Evolutionary conservation across 2,888 invertebrate genomes (phyloP), one percentile per base, ranked within the genome.

Genomic region (Cecidostiba fungosa): DNA sequence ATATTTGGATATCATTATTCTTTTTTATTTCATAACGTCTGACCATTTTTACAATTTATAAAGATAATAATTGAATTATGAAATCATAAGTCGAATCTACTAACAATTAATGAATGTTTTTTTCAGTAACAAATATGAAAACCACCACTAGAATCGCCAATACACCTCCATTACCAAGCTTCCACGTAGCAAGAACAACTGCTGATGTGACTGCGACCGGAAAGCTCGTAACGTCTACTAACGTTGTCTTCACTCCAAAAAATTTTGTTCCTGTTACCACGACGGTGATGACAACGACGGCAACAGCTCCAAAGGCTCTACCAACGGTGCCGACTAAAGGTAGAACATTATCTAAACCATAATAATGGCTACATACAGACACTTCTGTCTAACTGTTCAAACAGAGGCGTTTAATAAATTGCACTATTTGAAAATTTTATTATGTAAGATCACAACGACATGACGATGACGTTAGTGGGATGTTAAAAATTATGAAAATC

Each of bases 271-370:
- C 88, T 59, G 87, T 87, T 87, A 87, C 88, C 77, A 84, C 89
- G 84, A 86, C 89, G 54, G 82, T 89, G 29, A 88, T 90, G n/a
- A 76, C 89, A 29, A 50, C 72, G 1, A 26, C 77, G 6, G 14
- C 82, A 59, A 50, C 76, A 23, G 74, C 73, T 62, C 86, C 89
- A 29, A 84, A 29, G 66, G 26, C 66, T 14, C 26, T 90, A 54
- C 86, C 90, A 76, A 8, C 54, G 54, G 54, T n/a, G 19, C 59
- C 89, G 81, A 79, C 91, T 89, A 92, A 92, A 92, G 92, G 92
- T 92, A 92, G 90, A 85, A 12, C 59, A 86, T 85, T 59, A 73
- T 85, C 62, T 87, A 77, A 82, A 29, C 76, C 26, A 23, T 77
- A 54, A 29, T 8, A 85, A 79, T 83, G 73, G 72, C 29, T 43